Evolutionary conservation across 2,797 vertebrate species (phyloP).

Genomic region (Calcarius lapponicus): DNA sequence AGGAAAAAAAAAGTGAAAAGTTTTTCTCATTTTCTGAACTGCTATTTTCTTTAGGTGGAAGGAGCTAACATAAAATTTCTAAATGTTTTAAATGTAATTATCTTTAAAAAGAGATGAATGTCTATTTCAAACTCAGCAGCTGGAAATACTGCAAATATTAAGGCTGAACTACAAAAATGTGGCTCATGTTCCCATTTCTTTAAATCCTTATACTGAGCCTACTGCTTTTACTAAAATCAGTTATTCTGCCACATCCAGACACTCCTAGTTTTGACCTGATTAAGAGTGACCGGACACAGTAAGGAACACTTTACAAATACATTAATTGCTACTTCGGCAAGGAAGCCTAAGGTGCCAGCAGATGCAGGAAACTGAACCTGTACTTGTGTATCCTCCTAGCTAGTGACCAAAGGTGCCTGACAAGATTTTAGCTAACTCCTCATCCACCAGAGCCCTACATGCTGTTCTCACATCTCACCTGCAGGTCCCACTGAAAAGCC

Average conservation of each 20-base stretch:
- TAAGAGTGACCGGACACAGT: background rate
- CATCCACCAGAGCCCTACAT: background rate
- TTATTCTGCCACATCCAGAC: background rate
- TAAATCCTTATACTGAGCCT: background rate
- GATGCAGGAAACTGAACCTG: background rate
- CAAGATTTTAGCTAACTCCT: background rate
- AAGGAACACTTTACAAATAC: background rate
- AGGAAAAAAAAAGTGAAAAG: background rate
- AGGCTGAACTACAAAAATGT: background rate
- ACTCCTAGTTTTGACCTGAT: background rate
- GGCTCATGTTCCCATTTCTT: background rate
- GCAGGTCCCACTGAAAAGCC: background rate
- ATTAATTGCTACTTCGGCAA: background rate
- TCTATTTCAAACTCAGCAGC: background rate
- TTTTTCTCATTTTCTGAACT: background rate
- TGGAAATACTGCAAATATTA: background rate
- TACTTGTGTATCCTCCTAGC: background rate
- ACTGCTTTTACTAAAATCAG: background rate
- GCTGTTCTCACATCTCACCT: background rate
- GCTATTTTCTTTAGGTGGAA: background rate
- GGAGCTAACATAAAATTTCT: background rate
- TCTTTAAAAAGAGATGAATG: background rate
- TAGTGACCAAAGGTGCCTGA: background rate
- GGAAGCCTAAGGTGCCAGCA: background rate
- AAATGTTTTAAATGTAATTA: background rate